Evolutionary conservation across 2,888 invertebrate species (phyloP).

Genomic region (Conistra vaccinii): DNA sequence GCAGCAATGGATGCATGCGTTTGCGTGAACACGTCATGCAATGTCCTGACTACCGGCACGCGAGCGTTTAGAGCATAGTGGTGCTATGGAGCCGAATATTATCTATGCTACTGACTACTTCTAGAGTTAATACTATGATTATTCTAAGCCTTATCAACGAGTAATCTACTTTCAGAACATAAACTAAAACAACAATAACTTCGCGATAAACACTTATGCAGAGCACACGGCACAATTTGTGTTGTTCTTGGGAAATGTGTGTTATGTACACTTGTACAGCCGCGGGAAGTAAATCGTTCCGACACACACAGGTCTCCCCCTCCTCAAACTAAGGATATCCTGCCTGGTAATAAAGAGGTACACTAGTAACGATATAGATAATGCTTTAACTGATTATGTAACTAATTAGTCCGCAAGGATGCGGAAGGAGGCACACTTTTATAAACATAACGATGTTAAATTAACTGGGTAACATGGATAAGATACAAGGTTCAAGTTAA

Average conservation of each 20-base stretch:
- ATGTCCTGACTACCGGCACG: conserved; percentile 76
- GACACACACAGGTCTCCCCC: conserved; percentile 52
- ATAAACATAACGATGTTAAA: conserved; percentile 12
- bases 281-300: background rate
- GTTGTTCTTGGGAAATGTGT: conserved; percentile 10
- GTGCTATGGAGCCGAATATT: conserved; percentile 87
- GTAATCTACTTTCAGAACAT: conserved; percentile 27
- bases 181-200: conserved; percentile 22
- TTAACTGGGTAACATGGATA: background rate
- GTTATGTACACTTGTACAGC: background rate
- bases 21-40: conserved; percentile 75
- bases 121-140: conserved; percentile 65
- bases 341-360: background rate
- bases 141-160: conserved; percentile 62
- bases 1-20: conserved; percentile 65
- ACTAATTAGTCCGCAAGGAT: background rate
- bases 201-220: conserved; percentile 10
- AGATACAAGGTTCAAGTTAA: conserved; percentile 5
- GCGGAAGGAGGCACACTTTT: conserved; percentile 2
- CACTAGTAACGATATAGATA: background rate
- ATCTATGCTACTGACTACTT: conserved; percentile 74
- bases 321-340: conserved; percentile 21
- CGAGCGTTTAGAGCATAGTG: conserved; percentile 88
- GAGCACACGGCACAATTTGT: conserved; percentile 10
- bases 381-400: background rate